phyloP scores from a whole-genome alignment of 2,888 invertebrate species.

The Aphodius granarius region DNA sequence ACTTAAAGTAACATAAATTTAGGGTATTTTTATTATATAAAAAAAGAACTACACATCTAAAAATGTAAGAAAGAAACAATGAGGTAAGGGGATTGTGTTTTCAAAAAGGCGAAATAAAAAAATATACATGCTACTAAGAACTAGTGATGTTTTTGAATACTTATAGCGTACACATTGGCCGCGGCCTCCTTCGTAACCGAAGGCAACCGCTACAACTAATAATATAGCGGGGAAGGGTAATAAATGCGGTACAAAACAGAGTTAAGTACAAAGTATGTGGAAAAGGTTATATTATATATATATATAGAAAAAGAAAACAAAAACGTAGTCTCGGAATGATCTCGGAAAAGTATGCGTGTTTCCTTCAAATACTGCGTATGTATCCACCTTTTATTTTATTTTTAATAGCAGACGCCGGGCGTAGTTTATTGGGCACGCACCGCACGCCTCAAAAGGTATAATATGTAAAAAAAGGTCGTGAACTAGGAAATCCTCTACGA shows the following conservation, averaged over 20 bases:
- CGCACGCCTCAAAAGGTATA: neutral
- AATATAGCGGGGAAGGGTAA: neutral
- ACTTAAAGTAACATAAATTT: constrained; percentile 24
- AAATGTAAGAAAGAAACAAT: constrained; percentile 12
- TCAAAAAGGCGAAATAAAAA: neutral
- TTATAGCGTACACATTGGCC: neutral
- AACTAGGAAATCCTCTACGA: neutral
- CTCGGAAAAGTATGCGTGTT: neutral
- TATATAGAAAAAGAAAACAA: neutral
- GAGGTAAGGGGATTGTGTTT: constrained; percentile 10
- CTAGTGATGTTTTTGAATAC: neutral
- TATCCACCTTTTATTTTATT: neutral
- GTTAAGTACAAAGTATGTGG: neutral
- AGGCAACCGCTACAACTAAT: neutral
- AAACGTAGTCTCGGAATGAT: neutral
- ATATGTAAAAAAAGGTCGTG: neutral
- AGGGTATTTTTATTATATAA: neutral
- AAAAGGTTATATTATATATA: neutral
- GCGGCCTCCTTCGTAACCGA: neutral
- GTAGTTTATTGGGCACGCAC: neutral
- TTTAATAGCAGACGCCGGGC: neutral
- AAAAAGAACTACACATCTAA: constrained; percentile 21
- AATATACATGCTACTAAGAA: neutral
- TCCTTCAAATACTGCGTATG: neutral
- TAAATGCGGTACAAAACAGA: neutral